Evolutionary conservation across 2,888 invertebrate species (phyloP).

Genomic region (Dorcus hopei): DNA sequence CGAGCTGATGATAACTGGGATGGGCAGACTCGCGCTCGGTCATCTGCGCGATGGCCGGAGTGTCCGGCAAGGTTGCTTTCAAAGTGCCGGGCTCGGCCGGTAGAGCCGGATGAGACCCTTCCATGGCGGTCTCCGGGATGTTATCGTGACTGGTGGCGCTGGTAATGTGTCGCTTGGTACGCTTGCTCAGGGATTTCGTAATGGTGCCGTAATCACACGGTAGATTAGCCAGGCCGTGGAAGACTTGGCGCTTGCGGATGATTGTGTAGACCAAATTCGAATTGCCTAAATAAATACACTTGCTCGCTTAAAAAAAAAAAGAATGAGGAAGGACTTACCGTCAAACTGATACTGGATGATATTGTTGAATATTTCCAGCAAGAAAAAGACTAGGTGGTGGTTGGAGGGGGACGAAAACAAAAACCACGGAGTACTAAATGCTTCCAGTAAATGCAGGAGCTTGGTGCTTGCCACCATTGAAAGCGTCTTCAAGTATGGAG

Average conservation of each 20-base stretch:
- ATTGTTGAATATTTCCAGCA: slow-evolving; percentile 98
- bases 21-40: slow-evolving; percentile 94
- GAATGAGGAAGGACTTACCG: slow-evolving; percentile 54
- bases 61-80: slow-evolving; percentile 86
- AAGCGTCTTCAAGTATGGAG: slow-evolving; percentile 96
- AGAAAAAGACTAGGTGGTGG: slow-evolving; percentile 97
- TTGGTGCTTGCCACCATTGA: slow-evolving; percentile 99
- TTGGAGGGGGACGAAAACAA: slow-evolving; percentile 93
- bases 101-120: slow-evolving; percentile 77
- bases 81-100: slow-evolving; percentile 90
- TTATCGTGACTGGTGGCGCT: slow-evolving; percentile 46
- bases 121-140: slow-evolving; percentile 70
- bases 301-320: too few relatives aligned
- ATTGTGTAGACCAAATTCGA: slow-evolving; percentile 98
- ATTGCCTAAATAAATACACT: slow-evolving; percentile 63
- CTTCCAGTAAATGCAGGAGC: slow-evolving; percentile 92
- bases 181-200: slow-evolving; percentile 67
- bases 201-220: slow-evolving; percentile 92
- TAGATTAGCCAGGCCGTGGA: slow-evolving; percentile 95
- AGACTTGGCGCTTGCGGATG: slow-evolving; percentile 96
- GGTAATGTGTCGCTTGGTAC: slow-evolving; percentile 42
- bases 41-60: slow-evolving; percentile 88
- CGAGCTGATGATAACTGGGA: slow-evolving; percentile 51
- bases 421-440: slow-evolving; percentile 99
- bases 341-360: slow-evolving; percentile 99